These are phyloP conservation scores for Gymnocephalus cernua DNA, from an alignment of 2,113 vertebrate species.

Conservation along the genomic window DNA sequence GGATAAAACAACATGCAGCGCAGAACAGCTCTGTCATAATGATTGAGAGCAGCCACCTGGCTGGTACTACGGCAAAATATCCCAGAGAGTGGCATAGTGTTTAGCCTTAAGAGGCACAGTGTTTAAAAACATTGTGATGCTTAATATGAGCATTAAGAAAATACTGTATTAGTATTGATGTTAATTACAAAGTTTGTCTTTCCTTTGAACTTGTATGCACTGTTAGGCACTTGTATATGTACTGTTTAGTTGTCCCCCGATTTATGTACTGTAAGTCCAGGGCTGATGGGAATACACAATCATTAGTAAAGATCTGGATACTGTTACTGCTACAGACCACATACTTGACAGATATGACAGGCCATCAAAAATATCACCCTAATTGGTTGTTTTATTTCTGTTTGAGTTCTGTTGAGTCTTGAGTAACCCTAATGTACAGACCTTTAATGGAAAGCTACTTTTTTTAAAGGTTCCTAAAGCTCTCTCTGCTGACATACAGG, in stretches of 20 bases:
- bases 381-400: constrained; percentile 28
- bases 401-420: constrained; percentile 13
- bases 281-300: constrained; percentile 16
- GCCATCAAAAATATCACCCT: constrained; percentile 22
- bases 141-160: background rate
- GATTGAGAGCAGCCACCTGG: constrained; percentile 24
- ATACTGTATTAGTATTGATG: background rate
- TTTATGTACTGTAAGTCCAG: background rate
- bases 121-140: background rate
- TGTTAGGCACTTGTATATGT: background rate
- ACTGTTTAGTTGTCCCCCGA: background rate
- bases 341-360: constrained; percentile 18
- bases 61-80: constrained; percentile 10
- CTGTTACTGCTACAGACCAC: background rate
- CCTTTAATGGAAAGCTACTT: constrained; percentile 39
- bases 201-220: background rate
- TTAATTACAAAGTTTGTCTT: background rate
- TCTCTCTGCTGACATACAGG: constrained; percentile 14
- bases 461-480: constrained; percentile 21
- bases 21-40: constrained; percentile 22
- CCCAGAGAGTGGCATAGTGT: background rate
- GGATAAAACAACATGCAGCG: constrained; percentile 20
- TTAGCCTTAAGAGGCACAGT: background rate
- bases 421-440: constrained; percentile 34
- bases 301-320: background rate